Conservation (phyloP, 2,797 vertebrate species). For the Rhodeus uyekii region DNA sequence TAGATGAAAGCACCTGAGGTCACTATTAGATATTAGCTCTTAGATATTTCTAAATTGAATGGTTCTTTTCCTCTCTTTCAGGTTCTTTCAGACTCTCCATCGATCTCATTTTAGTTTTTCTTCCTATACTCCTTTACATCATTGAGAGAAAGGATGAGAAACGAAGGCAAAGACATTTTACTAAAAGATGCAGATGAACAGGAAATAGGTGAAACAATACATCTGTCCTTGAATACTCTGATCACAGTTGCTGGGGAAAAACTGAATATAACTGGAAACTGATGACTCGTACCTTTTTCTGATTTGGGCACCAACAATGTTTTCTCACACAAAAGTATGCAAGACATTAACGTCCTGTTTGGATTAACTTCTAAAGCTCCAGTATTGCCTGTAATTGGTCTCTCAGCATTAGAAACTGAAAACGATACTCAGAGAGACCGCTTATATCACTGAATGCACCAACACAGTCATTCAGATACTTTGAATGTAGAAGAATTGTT, state of each 20-base stretch:
- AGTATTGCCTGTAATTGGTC: not conserved
- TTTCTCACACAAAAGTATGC: not conserved
- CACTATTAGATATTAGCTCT: constrained; percentile 31
- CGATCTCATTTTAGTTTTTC: not conserved
- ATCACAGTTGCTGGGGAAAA: not conserved
- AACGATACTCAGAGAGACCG: not conserved
- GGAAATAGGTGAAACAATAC: constrained; percentile 73
- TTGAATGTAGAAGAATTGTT: not conserved
- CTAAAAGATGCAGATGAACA: constrained; percentile 80
- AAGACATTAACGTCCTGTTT: too few relatives aligned
- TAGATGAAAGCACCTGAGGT: constrained; percentile 32
- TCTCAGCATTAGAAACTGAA: not conserved
- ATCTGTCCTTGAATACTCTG: not conserved
- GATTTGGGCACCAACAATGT: not conserved
- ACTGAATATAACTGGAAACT: not conserved
- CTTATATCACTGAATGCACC: not conserved
- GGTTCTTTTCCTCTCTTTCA: not conserved
- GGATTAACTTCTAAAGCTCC: too few relatives aligned
- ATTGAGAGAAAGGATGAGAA: constrained; percentile 8
- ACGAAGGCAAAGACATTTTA: constrained; percentile 77
- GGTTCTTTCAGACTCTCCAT: constrained; percentile 1
- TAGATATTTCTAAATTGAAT: constrained; percentile 32
- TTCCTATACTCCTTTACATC: not conserved
- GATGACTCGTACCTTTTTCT: not conserved
- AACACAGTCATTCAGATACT: not conserved